A percentile compares a stretch with the other conserved stretches of the same genome.
Conservation (phyloP, 2,113 vertebrate genomes). For the Onychostruthus taczanowskii region DNA sequence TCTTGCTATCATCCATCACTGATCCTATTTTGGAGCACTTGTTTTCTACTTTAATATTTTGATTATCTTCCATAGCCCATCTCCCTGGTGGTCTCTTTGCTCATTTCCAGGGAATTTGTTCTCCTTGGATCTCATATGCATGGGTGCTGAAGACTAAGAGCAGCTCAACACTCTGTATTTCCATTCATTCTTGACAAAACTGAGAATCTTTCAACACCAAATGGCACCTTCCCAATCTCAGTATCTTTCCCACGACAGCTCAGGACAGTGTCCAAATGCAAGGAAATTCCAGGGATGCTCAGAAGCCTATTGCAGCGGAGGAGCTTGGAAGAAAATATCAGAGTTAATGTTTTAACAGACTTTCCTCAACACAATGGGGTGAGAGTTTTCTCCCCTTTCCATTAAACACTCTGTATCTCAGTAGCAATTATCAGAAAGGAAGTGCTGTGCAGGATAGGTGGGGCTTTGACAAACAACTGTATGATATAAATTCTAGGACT, state of each 20-base stretch:
- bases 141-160: neutral
- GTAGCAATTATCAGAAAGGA: conserved; percentile 37
- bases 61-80: neutral
- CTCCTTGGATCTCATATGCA: neutral
- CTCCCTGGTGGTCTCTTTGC: neutral
- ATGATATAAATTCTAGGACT: neutral
- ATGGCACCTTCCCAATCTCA: neutral
- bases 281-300: conserved; percentile 41
- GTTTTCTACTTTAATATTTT: neutral
- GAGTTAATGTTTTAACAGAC: conserved; percentile 51
- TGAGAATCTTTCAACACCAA: neutral
- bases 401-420: neutral
- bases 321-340: conserved; percentile 16
- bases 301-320: neutral
- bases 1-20: neutral
- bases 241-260: neutral
- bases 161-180: neutral
- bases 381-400: conserved; percentile 4
- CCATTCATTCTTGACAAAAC: neutral
- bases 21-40: neutral
- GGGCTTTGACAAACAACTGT: neutral
- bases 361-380: conserved; percentile 4
- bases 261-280: neutral
- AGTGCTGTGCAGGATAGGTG: conserved; percentile 36
- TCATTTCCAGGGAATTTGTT: neutral